Evolutionary conservation across 2,113 vertebrate genomes (phyloP), one percentile per base, ranked within the genome.

Genomic region (Corythornis vintsioides): DNA sequence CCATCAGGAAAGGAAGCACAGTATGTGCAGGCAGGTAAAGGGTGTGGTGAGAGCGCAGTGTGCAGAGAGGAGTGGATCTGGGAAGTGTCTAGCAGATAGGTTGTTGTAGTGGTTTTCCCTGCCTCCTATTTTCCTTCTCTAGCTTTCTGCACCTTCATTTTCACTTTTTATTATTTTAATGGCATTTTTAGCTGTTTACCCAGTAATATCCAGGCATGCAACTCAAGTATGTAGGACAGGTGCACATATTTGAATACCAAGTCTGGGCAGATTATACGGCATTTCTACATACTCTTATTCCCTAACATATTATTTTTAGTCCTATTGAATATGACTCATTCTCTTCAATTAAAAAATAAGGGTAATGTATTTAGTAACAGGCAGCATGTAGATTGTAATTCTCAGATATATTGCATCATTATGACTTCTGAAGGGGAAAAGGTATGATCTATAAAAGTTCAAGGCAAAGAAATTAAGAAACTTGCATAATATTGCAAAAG

Each of bases 41-140:
- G 11, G 9, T 29, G 31, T 9, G 31, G 10, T 15, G 48, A 60
- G 14, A 57, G 9, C 3, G 4, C 64, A 18, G 15, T 7, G 0
- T 7, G 18, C 26, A 50, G 28, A 53, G 21, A 3, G 14, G 29
- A 43, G 14, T 26, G 14, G 10, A 21, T 45, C 31, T 48, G 28
- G 15, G 35, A 81, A 11, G 18, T 35, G n/a, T 43, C 38, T 22
- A 65, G 15, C 16, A 56, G 26, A 43, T 24, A 12, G 21, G 3
- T 17, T 1, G 0, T 53, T 13, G n/a, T 24, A 60, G 19, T 25
- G 7, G 1, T 15, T 86, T 24, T 70, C 56, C 12, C 9, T 16
- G 4, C 5, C 0, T 3, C 0, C 15, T 13, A 0, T 9, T 77
- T 83, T 25, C 20, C 8, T 33, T 56, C 25, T 43, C 29, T 86